phyloP scores from a whole-genome alignment of 2,797 vertebrate genomes.

The Smutsia gigantea region DNA sequence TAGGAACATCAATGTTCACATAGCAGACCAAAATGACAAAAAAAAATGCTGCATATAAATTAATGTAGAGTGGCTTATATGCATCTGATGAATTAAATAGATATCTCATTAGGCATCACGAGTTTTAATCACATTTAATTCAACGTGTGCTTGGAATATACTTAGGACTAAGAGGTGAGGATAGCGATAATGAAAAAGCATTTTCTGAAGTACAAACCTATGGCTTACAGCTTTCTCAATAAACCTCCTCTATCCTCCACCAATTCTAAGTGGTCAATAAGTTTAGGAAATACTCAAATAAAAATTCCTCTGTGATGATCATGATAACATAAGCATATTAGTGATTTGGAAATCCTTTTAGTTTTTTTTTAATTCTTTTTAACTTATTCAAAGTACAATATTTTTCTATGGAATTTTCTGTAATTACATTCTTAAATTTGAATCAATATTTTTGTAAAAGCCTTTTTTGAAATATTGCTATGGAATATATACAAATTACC shows the following conservation, averaged over 20 bases:
- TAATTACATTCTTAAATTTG: not conserved
- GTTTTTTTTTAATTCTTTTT: not conserved
- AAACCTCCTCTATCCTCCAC: not conserved
- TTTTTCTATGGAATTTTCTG: not conserved
- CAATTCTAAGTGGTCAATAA: not conserved
- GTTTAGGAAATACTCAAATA: not conserved
- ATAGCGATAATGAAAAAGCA: no score
- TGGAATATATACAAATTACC: not conserved
- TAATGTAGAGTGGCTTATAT: no score
- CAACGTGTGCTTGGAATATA: no score
- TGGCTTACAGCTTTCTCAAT: not conserved
- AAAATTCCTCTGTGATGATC: not conserved
- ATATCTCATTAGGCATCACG: no score
- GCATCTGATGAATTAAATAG: no score
- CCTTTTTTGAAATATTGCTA: not conserved
- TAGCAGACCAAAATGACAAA: not conserved
- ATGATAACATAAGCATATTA: not conserved
- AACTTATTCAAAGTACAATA: not conserved
- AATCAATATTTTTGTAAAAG: not conserved
- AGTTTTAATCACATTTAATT: no score
- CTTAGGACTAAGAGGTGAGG: no score
- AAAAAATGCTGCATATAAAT: not conserved
- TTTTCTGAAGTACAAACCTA: no score
- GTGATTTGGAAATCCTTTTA: not conserved
- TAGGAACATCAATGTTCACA: not conserved